These are phyloP conservation scores for Leptinotarsa haldemani DNA, from an alignment of 2,888 invertebrate genomes.

Conservation along the genomic window DNA sequence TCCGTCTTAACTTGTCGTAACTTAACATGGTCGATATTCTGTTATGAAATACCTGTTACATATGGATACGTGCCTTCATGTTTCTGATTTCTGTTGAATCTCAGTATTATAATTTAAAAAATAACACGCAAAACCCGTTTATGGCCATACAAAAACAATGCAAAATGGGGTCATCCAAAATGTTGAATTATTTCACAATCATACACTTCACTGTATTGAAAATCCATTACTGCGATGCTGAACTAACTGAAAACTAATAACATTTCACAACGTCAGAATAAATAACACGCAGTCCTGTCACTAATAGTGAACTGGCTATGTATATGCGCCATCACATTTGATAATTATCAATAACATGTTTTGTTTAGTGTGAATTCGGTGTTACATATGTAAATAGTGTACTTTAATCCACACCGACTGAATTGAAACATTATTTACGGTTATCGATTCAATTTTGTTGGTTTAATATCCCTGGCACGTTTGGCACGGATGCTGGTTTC, in stretches of 20 bases:
- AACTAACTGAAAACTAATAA: background rate
- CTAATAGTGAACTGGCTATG: background rate
- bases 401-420: conserved; percentile 14
- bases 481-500: background rate
- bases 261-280: background rate
- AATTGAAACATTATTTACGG: conserved; percentile 23
- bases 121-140: background rate
- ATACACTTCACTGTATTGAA: background rate
- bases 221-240: background rate
- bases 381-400: conserved; percentile 38
- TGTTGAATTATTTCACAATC: background rate
- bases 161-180: background rate
- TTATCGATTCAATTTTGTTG: conserved; percentile 6
- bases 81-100: too few relatives aligned
- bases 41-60: too few relatives aligned
- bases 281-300: conserved; percentile 7
- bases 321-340: conserved; percentile 26
- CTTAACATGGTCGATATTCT: too few relatives aligned
- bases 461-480: background rate
- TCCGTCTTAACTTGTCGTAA: too few relatives aligned
- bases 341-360: conserved; percentile 37
- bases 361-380: conserved; percentile 26
- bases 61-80: too few relatives aligned
- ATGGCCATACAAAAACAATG: background rate
- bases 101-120: background rate